These are phyloP conservation scores for Prunella himalayana DNA, from an alignment of 2,113 vertebrate species.

Conservation along the genomic window DNA sequence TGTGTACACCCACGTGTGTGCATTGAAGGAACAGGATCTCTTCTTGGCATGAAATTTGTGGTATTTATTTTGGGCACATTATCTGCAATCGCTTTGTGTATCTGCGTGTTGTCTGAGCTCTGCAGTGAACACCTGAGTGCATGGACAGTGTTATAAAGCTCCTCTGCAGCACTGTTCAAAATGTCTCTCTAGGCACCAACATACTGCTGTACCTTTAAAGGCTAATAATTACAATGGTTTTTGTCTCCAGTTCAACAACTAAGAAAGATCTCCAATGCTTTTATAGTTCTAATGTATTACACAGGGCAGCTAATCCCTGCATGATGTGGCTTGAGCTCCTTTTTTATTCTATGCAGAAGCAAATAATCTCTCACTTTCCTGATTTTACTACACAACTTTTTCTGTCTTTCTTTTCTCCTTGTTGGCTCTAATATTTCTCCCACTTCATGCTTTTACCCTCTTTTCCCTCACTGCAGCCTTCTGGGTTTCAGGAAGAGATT, in stretches of 20 bases:
- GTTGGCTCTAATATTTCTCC: not conserved
- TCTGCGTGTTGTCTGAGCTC: not conserved
- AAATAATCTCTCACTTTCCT: not conserved
- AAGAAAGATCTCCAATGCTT: not conserved
- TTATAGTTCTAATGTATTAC: not conserved
- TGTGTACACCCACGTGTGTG: fast-evolving
- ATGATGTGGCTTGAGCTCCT: not conserved
- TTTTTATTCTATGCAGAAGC: not conserved
- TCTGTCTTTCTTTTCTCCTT: not conserved
- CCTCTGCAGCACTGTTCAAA: not conserved
- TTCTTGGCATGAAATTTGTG: not conserved
- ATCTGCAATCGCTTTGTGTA: not conserved
- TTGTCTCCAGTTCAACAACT: not conserved
- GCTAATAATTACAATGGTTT: not conserved
- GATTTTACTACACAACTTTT: not conserved
- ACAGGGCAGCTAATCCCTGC: not conserved
- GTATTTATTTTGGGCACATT: not conserved
- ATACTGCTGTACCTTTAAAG: not conserved
- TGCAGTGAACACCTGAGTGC: not conserved
- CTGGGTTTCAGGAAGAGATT: not conserved
- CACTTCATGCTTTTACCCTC: not conserved
- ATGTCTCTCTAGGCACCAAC: not conserved
- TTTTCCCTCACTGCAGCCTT: not conserved
- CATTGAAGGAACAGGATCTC: not conserved
- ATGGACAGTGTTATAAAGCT: not conserved